Evolutionary conservation across 2,113 vertebrate species (phyloP), one percentile per base, ranked within the genome.

Genomic region (Scopus umbretta): DNA sequence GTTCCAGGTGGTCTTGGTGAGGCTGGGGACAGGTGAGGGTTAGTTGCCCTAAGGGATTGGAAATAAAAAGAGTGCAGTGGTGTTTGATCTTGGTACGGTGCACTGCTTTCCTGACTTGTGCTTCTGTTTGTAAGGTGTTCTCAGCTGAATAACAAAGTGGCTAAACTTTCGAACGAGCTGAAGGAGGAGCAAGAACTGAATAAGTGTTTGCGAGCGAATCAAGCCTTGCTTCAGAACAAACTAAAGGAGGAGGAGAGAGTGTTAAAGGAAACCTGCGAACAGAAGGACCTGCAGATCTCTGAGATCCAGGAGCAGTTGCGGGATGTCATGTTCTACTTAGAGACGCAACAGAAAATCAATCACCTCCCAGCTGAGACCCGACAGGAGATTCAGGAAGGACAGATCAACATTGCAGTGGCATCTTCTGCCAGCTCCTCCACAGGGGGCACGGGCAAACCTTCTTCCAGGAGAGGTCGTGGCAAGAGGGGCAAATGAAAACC

Each of bases 111-210:
- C 89, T 96, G 81, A 92, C 53, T 11, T 9, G 6, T 49, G 81
- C 73, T 88, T 85, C 73, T 93, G 17, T 91, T 45, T 65, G 14
- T 50, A 95, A 99, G 99, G 98, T 99, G 98, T 81, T 97, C 98
- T 10, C 99, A 99, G 97, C 96, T 99, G 58, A 99, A 97, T 83
- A 97, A 90, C 63, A 99, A 99, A 80, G 98, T 99, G 92, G 92
- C 94, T 23, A 99, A 98, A 88, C 98, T 99, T 52, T 98, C 98
- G 88, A 98, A 98, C 1, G 99, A 99, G 97, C 98, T 99, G 97
- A 98, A 98, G 96, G 99, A 99, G 96, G 99, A 99, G 96, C 99
- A 99, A 96, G 99, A 99, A 96, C 99, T 99, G 98, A 99, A 99
- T 96, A 98, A 98, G 89, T 99, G 99, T 42, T 97, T 99, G 94